phyloP scores from a whole-genome alignment of 2,113 vertebrate species.

The Taurulus bubalis region DNA sequence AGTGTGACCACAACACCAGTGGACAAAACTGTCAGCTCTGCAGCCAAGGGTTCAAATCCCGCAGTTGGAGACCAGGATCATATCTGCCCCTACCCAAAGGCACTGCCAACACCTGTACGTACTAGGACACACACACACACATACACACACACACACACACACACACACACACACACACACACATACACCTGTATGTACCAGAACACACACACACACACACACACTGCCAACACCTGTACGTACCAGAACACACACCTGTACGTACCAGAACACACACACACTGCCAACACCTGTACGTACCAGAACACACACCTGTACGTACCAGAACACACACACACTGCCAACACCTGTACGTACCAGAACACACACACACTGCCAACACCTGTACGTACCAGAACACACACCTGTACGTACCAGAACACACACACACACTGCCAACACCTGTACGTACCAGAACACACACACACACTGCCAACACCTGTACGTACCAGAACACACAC shows the following conservation, averaged over 20 bases:
- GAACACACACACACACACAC: too few relatives aligned
- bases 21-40: conserved; percentile 94
- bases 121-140: conserved; percentile 25
- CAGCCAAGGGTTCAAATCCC: conserved; percentile 86
- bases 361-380: background rate
- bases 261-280: conserved; percentile 52
- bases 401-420: too few relatives aligned
- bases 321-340: conserved; percentile 29
- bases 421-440: too few relatives aligned
- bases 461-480: too few relatives aligned
- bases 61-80: conserved; percentile 92
- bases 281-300: background rate
- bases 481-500: too few relatives aligned
- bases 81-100: conserved; percentile 92
- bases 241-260: conserved; percentile 83
- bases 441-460: too few relatives aligned
- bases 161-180: too few relatives aligned
- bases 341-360: background rate
- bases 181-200: too few relatives aligned
- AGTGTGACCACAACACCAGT: conserved; percentile 94
- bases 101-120: conserved; percentile 90
- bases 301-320: background rate
- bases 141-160: too few relatives aligned
- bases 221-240: background rate
- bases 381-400: too few relatives aligned